Evolutionary conservation across 2,888 invertebrate genomes (phyloP).

Genomic region (Therioaphis trifolii): DNA sequence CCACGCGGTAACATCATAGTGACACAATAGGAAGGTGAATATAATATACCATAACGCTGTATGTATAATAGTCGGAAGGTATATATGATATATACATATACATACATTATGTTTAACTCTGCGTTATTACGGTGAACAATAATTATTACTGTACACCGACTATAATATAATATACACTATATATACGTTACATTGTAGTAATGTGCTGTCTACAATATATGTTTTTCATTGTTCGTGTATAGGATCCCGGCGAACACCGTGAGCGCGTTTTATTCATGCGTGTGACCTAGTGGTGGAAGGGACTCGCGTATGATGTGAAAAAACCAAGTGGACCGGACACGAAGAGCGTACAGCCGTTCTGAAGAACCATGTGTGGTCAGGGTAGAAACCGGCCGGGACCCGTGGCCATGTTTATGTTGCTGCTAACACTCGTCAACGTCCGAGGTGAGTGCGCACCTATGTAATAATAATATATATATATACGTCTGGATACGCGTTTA

Average conservation of each 20-base stretch:
- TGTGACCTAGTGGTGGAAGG: conserved; percentile 28
- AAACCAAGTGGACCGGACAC: conserved; percentile 20
- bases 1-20: no score
- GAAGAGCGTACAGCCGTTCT: conserved; percentile 30
- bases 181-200: not conserved
- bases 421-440: conserved; percentile 38
- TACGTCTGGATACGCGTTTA: not conserved
- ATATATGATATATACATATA: not conserved
- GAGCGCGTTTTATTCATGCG: conserved; percentile 8
- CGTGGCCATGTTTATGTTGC: conserved; percentile 38
- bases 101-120: not conserved
- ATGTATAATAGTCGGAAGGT: no score
- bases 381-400: conserved; percentile 20
- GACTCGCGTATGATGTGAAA: conserved; percentile 44
- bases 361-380: conserved; percentile 44
- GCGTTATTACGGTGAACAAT: not conserved
- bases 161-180: no score
- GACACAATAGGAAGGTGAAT: no score
- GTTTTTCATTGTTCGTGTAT: conserved; percentile 22
- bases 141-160: conserved; percentile 2
- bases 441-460: conserved; percentile 41
- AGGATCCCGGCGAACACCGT: conserved; percentile 3
- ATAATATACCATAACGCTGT: no score
- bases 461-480: no score
- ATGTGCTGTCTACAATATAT: not conserved